Evolutionary conservation across 2,888 invertebrate genomes (phyloP).

Genomic region (Melinaea menophilus): DNA sequence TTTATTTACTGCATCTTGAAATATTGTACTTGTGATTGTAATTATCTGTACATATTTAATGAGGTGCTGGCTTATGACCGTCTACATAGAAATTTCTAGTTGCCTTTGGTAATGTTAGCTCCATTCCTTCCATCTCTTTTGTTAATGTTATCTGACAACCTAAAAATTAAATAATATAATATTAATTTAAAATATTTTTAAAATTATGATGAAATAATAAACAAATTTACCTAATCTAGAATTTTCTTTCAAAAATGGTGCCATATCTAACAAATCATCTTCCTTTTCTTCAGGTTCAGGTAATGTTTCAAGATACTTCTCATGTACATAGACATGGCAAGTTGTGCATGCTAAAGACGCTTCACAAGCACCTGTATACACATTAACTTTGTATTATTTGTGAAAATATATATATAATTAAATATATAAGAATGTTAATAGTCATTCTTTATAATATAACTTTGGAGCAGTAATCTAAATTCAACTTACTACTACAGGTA

Average conservation of each 20-base stretch:
- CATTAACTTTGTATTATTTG: neutral
- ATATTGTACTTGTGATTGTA: neutral
- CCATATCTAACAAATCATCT: conserved; percentile 98
- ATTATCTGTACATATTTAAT: conserved; percentile 70
- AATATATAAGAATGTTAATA: too few relatives aligned
- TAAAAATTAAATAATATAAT: conserved; percentile 45
- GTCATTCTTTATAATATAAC: too few relatives aligned
- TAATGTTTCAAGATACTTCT: conserved; percentile 84
- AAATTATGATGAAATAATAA: too few relatives aligned
- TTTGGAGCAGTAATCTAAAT: too few relatives aligned
- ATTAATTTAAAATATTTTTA: too few relatives aligned
- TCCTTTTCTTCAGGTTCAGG: conserved; percentile 92
- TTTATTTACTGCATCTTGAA: neutral
- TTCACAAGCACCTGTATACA: conserved; percentile 91
- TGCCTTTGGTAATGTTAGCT: conserved; percentile 88
- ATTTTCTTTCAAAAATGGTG: conserved; percentile 96
- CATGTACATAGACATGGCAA: conserved; percentile 96
- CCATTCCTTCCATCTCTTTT: conserved; percentile 92
- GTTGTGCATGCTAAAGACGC: conserved; percentile 99
- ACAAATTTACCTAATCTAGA: conserved; percentile 87
- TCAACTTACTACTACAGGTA: neutral
- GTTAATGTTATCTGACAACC: conserved; percentile 94
- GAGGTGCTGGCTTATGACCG: conserved; percentile 96
- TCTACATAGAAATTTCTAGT: conserved; percentile 99
- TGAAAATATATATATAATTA: too few relatives aligned